Evolutionary conservation across 2,888 invertebrate genomes (phyloP), one percentile per base, ranked within the genome.

Genomic region (Napeogenes inachia): DNA sequence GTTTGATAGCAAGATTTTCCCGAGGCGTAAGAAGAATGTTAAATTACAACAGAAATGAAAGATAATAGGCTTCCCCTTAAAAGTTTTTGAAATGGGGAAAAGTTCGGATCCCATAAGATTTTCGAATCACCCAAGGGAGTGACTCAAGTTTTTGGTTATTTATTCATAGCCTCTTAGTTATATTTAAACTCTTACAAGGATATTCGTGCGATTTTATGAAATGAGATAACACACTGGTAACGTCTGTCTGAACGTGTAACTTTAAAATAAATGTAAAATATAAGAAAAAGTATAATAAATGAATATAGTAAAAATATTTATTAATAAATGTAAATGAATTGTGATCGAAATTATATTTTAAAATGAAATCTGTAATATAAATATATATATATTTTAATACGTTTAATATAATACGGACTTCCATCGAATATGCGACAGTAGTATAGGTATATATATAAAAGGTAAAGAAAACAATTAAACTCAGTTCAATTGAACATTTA

Each of bases 11-110:
- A 83, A 84, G 88, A 87, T 88, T 87, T 82, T 84, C 80, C 72
- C 73, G 78, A 75, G 79, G 88, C 83, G 84, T 79, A 81, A 77
- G 73, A 80, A 82, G 87, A 89, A 88, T 89, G 89, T 87, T 88
- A 89, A 89, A 89, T 89, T 89, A 87, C 88, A 79, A 78, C 79
- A 77, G 87, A 89, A 89, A 90, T 89, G 87, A 89, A 89, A 89
- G 89, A 89, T 89, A 90, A 89, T 89, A 85, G 89, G 79, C 77
- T 79, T 76, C 81, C 81, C 80, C 83, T 82, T 83, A 79, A 80
- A 75, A 79, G 83, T 86, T 77, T 83, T 82, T 83, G 72, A 74
- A 71, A 71, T 73, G 68, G 82, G 81, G 82, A 84, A 85, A 88
- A 86, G 76, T 85, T 87, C 77, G 75, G 79, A 78, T 81, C 84